phyloP scores from a whole-genome alignment of 2,797 vertebrate species.

The Sebastes iracundus region DNA sequence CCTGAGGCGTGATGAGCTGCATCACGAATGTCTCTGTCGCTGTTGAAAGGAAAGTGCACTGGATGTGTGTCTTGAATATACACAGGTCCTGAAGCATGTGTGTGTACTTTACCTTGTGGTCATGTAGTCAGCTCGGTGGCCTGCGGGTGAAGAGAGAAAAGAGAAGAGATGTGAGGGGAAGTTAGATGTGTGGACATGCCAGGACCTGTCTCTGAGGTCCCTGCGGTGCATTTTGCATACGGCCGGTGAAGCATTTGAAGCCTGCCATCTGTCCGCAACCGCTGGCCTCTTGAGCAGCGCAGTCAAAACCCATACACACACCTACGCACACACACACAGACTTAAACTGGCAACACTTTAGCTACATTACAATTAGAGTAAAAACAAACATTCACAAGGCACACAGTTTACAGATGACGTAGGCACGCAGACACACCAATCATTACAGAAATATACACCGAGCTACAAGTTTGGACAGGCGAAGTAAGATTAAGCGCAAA shows the following conservation, averaged over 20 bases:
- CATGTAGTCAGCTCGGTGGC: conserved; percentile 97
- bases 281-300: conserved; percentile 36
- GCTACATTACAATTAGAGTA: conserved; percentile 2
- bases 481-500: conserved; percentile 15
- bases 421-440: conserved; percentile 9
- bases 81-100: conserved; percentile 16
- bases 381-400: conserved; percentile 12
- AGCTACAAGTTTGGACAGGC: conserved; percentile 27
- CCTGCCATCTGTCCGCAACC: conserved; percentile 67
- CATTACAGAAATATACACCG: conserved; percentile 23
- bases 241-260: conserved; percentile 64
- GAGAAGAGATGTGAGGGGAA: conserved; percentile 32
- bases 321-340: not conserved
- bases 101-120: conserved; percentile 91
- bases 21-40: not conserved
- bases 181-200: conserved; percentile 50
- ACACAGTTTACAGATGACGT: not conserved
- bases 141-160: conserved; percentile 75
- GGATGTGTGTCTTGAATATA: not conserved
- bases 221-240: conserved; percentile 48
- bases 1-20: conserved; percentile 4
- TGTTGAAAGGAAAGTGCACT: not conserved
- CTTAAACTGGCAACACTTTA: not conserved
- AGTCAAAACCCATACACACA: conserved; percentile 12
- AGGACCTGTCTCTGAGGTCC: conserved; percentile 55